These are phyloP conservation scores for Neolamprologus sp. DNA, from an alignment of 2,113 vertebrate species.

Conservation along the genomic window DNA sequence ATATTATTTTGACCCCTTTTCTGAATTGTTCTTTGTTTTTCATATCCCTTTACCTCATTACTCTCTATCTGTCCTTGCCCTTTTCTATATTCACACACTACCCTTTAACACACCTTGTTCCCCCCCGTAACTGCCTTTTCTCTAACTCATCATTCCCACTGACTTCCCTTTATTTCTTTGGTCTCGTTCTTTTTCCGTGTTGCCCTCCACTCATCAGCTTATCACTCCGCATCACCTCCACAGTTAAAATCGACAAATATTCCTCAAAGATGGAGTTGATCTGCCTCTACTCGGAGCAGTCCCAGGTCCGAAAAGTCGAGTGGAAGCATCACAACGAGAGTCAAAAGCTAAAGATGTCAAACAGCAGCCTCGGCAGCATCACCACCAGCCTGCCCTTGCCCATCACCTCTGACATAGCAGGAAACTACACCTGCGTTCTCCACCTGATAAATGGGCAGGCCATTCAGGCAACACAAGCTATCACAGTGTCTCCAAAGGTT, in stretches of 20 bases:
- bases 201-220: neutral
- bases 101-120: constrained; percentile 31
- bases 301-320: constrained; percentile 16
- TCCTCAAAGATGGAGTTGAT: constrained; percentile 17
- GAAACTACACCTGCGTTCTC: constrained; percentile 69
- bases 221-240: neutral
- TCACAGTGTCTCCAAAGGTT: constrained; percentile 24
- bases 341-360: neutral
- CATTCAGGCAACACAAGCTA: constrained; percentile 9
- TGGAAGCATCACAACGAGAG: constrained; percentile 59
- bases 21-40: constrained; percentile 52
- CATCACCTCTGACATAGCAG: constrained; percentile 42
- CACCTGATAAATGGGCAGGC: constrained; percentile 46
- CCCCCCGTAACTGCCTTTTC: neutral
- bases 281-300: constrained; percentile 45
- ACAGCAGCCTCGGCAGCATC: constrained; percentile 9
- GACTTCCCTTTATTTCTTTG: neutral
- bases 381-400: constrained; percentile 37
- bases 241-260: constrained; percentile 20
- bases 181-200: neutral
- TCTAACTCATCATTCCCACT: neutral
- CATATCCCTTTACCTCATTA: constrained; percentile 31
- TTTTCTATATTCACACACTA: constrained; percentile 53
- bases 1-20: constrained; percentile 70
- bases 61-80: constrained; percentile 53